These are phyloP conservation scores for Coranthus polyacanthus DNA, from an alignment of 2,797 vertebrate genomes.

Conservation along the genomic window DNA sequence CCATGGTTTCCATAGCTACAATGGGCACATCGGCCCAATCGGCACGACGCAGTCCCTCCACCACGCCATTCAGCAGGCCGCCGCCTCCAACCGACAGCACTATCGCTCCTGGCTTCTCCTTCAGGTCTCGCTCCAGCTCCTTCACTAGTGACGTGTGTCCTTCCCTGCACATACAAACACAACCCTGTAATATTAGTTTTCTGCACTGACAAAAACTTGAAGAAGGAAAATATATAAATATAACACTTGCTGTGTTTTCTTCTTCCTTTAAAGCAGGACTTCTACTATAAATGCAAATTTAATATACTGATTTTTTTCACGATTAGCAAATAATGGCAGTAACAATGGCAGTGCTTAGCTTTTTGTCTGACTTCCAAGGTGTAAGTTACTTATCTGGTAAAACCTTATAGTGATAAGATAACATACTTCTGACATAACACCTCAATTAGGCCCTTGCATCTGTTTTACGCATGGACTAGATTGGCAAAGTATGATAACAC, in stretches of 20 bases:
- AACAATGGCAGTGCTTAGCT: background rate
- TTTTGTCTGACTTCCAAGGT: conserved; percentile 9
- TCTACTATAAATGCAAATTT: background rate
- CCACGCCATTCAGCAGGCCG: conserved; percentile 90
- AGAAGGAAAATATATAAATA: background rate
- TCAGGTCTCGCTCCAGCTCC: conserved; percentile 87
- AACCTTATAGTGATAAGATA: conserved; percentile 37
- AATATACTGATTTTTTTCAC: no score
- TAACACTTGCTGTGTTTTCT: background rate
- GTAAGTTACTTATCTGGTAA: conserved; percentile 22
- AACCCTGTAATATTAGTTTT: conserved; percentile 6
- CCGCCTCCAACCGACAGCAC: conserved; percentile 92
- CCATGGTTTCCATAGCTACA: conserved; percentile 90
- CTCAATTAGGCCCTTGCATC: conserved; percentile 4
- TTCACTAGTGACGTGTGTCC: conserved; percentile 88
- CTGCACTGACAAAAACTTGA: background rate
- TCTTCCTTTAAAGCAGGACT: background rate
- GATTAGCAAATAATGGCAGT: background rate
- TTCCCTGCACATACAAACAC: conserved; percentile 83
- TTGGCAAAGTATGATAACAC: conserved; percentile 19
- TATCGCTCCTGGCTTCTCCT: conserved; percentile 86
- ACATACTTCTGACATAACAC: conserved; percentile 22
- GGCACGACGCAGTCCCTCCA: conserved; percentile 86
- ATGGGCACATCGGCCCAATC: conserved; percentile 90
- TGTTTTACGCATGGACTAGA: background rate